Conservation (phyloP, 2,797 vertebrate genomes). For the Xiphophorus birchmanni region DNA sequence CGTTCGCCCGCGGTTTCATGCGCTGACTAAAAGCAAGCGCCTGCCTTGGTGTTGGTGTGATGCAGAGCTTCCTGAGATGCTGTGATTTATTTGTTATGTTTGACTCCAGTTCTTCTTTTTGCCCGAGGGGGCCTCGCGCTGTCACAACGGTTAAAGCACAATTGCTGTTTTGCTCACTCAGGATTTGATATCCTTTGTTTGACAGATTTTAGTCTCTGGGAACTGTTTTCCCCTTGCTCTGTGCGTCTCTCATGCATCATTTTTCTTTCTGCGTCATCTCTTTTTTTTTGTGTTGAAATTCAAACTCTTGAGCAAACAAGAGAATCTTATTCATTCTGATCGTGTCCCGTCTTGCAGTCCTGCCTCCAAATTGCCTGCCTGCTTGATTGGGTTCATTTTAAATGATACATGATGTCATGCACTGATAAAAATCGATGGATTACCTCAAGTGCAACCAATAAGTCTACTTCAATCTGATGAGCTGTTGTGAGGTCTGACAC, state of each 20-base stretch:
- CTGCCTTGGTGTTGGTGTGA: conserved; percentile 51
- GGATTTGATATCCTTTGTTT: conserved; percentile 72
- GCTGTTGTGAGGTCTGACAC: conserved; percentile 47
- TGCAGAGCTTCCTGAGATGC: conserved; percentile 67
- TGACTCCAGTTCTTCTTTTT: conserved; percentile 63
- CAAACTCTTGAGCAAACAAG: conserved; percentile 56
- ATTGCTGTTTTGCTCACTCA: conserved; percentile 72
- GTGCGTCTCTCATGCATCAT: conserved; percentile 23
- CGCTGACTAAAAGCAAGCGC: conserved; percentile 40
- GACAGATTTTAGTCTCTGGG: conserved; percentile 73
- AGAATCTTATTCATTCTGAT: conserved; percentile 39
- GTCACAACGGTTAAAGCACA: conserved; percentile 69
- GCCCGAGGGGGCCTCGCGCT: conserved; percentile 53
- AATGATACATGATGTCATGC: conserved; percentile 31
- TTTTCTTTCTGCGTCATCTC: conserved; percentile 23
- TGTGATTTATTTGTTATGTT: conserved; percentile 74
- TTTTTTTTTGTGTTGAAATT: conserved; percentile 31
- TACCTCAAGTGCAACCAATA: conserved; percentile 55
- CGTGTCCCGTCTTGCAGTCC: conserved; percentile 52
- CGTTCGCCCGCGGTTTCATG: conserved; percentile 68
- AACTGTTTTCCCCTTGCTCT: conserved; percentile 51
- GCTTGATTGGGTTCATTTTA: conserved; percentile 64
- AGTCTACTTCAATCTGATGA: conserved; percentile 35
- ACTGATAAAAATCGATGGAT: conserved; percentile 57
- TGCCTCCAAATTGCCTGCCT: conserved; percentile 45